These are phyloP conservation scores for Paramisgurnus dabryanus DNA, from an alignment of 2,113 vertebrate species.

Conservation along the genomic window DNA sequence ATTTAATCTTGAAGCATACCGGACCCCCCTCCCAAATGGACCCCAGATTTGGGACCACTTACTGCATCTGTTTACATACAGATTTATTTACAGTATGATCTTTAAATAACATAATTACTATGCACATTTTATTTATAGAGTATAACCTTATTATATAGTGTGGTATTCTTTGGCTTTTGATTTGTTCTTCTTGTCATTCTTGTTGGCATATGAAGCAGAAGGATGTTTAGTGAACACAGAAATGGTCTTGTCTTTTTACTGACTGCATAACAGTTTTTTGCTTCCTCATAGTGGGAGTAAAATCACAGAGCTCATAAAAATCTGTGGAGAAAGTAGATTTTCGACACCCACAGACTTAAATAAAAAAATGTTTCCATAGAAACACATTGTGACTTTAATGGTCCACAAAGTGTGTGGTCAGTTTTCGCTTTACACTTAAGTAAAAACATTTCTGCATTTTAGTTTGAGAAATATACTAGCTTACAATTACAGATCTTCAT, in stretches of 20 bases:
- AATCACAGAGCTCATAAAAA: slow-evolving; percentile 9
- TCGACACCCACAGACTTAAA: slow-evolving; percentile 47
- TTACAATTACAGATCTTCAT: too few relatives aligned
- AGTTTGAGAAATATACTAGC: too few relatives aligned
- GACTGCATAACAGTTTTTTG: slow-evolving; percentile 2
- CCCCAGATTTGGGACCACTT: too few relatives aligned
- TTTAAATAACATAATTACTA: too few relatives aligned
- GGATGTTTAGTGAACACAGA: not conserved
- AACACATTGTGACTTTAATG: slow-evolving; percentile 46
- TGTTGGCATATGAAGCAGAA: not conserved
- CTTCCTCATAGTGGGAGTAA: slow-evolving; percentile 5
- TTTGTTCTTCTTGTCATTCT: not conserved
- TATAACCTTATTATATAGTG: not conserved
- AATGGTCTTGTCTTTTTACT: not conserved
- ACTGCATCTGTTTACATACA: too few relatives aligned
- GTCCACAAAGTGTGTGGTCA: slow-evolving; percentile 23
- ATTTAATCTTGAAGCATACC: too few relatives aligned
- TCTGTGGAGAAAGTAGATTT: slow-evolving; percentile 33
- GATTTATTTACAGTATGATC: too few relatives aligned
- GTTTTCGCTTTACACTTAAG: not conserved
- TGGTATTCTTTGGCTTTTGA: not conserved
- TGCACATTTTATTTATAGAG: too few relatives aligned
- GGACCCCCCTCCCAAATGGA: too few relatives aligned
- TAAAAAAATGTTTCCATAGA: slow-evolving; percentile 54
- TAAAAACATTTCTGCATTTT: too few relatives aligned